Percentiles rank a stretch among this genome's conserved stretches.
These are phyloP conservation scores for Cnemophilus loriae DNA, from an alignment of 2,113 vertebrate genomes.

Conservation along the genomic window DNA sequence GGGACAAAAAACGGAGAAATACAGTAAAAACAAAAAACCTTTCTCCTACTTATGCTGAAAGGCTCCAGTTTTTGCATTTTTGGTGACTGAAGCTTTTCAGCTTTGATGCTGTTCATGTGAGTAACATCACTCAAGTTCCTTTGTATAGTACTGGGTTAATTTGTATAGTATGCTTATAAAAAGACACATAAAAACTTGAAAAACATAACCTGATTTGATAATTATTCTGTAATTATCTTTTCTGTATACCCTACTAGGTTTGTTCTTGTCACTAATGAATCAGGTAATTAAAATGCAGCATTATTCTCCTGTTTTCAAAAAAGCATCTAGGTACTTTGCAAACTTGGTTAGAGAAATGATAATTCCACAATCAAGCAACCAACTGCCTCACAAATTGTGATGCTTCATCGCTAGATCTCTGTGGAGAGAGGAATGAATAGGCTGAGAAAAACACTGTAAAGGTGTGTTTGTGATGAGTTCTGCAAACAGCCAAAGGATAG, in stretches of 20 bases:
- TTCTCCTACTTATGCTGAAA: not conserved
- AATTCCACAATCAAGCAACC: not conserved
- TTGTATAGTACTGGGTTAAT: not conserved
- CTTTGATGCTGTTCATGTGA: not conserved
- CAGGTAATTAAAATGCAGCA: not conserved
- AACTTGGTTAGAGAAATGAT: not conserved
- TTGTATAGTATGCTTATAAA: not conserved
- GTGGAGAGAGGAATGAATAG: not conserved
- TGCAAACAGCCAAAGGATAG: not conserved
- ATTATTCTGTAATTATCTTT: not conserved
- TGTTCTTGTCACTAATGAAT: not conserved
- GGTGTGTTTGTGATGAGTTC: not conserved
- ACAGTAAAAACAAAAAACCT: not conserved
- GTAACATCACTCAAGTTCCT: not conserved
- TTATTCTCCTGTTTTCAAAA: not conserved
- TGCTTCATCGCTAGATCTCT: not conserved
- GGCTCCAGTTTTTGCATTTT: not conserved
- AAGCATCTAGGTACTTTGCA: not conserved
- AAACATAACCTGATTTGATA: not conserved
- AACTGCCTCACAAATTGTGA: not conserved
- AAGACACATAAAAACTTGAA: not conserved
- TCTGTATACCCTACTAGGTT: not conserved
- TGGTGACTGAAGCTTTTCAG: not conserved
- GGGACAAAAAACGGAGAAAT: not conserved
- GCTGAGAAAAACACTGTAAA: not conserved